These are phyloP conservation scores for Dicrostonyx torquatus DNA, from an alignment of 2,797 vertebrate genomes.

Conservation along the genomic window DNA sequence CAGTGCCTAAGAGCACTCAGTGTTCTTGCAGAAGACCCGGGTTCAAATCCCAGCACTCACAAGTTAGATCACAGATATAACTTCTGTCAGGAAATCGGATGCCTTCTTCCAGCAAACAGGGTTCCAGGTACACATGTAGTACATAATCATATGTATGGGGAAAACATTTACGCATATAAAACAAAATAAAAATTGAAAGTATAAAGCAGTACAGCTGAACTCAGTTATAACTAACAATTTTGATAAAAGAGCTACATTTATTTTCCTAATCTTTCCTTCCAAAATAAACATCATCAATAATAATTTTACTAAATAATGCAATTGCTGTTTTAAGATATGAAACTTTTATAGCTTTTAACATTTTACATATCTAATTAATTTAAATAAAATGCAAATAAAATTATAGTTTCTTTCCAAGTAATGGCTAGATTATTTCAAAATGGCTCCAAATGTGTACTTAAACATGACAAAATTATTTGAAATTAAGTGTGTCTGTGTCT, in stretches of 20 bases:
- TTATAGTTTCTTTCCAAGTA: neutral
- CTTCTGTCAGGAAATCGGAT: neutral
- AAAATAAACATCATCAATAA: conserved; percentile 19
- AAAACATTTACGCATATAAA: neutral
- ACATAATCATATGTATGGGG: neutral
- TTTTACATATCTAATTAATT: conserved; percentile 36
- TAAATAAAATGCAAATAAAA: conserved; percentile 60
- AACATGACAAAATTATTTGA: conserved; percentile 40
- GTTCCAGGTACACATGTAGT: neutral
- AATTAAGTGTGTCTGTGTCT: neutral
- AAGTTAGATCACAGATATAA: neutral
- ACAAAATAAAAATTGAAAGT: neutral
- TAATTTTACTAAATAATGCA: neutral
- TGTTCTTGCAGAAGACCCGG: neutral
- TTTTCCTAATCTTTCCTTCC: neutral
- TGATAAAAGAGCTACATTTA: neutral
- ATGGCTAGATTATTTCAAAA: conserved; percentile 35
- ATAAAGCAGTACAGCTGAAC: neutral
- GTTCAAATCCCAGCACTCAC: neutral
- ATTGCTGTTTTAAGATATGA: conserved; percentile 51
- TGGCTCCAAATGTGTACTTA: neutral
- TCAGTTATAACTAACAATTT: neutral
- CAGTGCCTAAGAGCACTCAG: neutral
- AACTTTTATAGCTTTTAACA: conserved; percentile 18
- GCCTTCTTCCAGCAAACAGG: neutral